Conservation (phyloP, 2,113 vertebrate species). For the Typhlomys cinereus region DNA sequence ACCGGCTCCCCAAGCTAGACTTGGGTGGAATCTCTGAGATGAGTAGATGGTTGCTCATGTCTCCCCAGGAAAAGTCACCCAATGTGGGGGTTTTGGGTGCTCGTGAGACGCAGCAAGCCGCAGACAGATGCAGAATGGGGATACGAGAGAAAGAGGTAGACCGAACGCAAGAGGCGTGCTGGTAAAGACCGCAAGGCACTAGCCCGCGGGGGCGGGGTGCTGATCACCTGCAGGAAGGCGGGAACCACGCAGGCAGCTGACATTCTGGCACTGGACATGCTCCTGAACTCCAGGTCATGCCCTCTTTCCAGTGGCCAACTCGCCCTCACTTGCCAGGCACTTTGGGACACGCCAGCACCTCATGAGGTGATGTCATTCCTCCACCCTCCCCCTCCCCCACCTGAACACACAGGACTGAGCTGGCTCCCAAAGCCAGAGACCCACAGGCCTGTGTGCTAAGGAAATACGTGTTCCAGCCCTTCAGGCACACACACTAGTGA, state of each 20-base stretch:
- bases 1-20: neutral
- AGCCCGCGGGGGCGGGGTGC: neutral
- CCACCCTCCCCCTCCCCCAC: neutral
- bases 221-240: neutral
- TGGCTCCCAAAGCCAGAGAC: neutral
- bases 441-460: neutral
- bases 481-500: neutral
- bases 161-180: neutral
- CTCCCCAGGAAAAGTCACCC: neutral
- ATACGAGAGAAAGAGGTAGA: neutral
- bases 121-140: no score
- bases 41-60: neutral
- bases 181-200: neutral
- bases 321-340: neutral
- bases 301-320: neutral
- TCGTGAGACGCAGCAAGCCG: no score
- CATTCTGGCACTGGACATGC: accelerated
- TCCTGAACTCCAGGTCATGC: neutral
- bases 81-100: neutral
- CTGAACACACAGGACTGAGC: neutral
- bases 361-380: neutral
- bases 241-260: no score
- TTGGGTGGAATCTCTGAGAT: neutral
- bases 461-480: neutral
- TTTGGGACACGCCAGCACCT: neutral